These are phyloP conservation scores for Dasypus novemcinctus DNA, from an alignment of 2,113 vertebrate genomes.

Conservation along the genomic window DNA sequence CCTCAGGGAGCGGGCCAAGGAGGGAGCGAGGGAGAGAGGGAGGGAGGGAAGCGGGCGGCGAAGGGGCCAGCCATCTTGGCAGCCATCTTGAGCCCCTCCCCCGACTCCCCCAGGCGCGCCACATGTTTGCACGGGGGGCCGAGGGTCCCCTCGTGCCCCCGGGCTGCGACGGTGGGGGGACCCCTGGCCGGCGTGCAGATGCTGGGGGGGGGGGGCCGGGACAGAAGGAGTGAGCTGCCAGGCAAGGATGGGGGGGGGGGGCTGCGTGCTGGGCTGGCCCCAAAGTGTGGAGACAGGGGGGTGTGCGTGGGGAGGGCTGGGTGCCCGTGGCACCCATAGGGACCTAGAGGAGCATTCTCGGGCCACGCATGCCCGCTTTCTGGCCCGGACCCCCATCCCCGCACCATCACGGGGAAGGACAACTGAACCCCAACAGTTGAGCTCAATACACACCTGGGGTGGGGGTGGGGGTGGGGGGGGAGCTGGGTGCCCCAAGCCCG, in stretches of 20 bases:
- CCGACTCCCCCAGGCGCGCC: constrained; percentile 67
- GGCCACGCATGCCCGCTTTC: neutral
- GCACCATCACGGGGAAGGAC: neutral
- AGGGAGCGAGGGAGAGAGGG: neutral
- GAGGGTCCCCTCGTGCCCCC: neutral
- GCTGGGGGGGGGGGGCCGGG: neutral
- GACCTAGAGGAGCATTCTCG: neutral
- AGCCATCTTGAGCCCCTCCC: constrained; percentile 78
- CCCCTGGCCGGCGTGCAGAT: neutral
- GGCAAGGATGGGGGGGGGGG: neutral
- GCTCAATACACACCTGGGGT: neutral
- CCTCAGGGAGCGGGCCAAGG: neutral
- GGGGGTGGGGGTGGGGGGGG: neutral
- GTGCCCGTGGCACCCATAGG: neutral
- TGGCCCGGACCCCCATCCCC: neutral
- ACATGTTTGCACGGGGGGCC: constrained; percentile 63
- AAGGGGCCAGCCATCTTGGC: constrained; percentile 81
- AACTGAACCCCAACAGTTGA: neutral
- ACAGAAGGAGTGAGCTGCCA: neutral
- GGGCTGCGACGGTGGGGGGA: neutral
- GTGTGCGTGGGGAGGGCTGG: neutral
- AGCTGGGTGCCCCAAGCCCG: neutral
- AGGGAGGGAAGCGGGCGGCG: neutral
- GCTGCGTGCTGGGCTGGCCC: neutral
- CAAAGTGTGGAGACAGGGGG: neutral